Percentiles rank a stretch among this genome's conserved stretches.
Evolutionary conservation across 2,888 invertebrate species (phyloP).

Genomic region (Mimumesa dahlbomi): DNA sequence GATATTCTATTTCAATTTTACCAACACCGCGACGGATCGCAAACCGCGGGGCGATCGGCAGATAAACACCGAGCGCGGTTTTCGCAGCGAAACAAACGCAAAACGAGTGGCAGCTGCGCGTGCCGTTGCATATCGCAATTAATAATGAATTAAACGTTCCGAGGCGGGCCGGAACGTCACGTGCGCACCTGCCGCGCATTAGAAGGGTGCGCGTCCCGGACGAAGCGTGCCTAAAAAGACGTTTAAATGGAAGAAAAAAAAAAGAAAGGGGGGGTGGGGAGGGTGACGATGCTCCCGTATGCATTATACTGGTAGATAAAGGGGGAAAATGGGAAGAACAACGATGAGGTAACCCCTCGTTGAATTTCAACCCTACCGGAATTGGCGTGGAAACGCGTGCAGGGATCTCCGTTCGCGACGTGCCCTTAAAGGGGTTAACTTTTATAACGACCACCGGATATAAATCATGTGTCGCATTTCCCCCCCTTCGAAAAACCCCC

Average conservation of each 20-base stretch:
- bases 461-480: constrained; percentile 34
- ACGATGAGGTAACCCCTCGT: constrained; percentile 10
- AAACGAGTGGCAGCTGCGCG: constrained; percentile 45
- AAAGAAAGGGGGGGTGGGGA: constrained; percentile 81
- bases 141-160: constrained; percentile 70
- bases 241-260: background rate
- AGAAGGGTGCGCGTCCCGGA: constrained; percentile 40
- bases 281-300: constrained; percentile 55
- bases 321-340: constrained; percentile 46
- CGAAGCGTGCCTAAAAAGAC: constrained; percentile 47
- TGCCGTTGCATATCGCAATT: constrained; percentile 65
- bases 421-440: constrained; percentile 17
- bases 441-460: constrained; percentile 33
- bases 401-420: background rate
- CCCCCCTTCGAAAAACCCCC: too few species aligned
- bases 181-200: constrained; percentile 80
- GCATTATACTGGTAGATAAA: constrained; percentile 70
- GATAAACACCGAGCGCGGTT: constrained; percentile 1
- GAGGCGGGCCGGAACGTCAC: constrained; percentile 81
- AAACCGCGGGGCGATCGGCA: background rate
- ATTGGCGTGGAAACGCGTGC: constrained; percentile 28
- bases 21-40: background rate
- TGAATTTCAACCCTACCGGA: constrained; percentile 8
- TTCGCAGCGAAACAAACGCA: constrained; percentile 29
- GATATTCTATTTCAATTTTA: too few species aligned